Percentiles rank a stretch among this genome's conserved stretches.
phyloP scores from a whole-genome alignment of 2,888 invertebrate species.

The Acrobasis suavella region DNA sequence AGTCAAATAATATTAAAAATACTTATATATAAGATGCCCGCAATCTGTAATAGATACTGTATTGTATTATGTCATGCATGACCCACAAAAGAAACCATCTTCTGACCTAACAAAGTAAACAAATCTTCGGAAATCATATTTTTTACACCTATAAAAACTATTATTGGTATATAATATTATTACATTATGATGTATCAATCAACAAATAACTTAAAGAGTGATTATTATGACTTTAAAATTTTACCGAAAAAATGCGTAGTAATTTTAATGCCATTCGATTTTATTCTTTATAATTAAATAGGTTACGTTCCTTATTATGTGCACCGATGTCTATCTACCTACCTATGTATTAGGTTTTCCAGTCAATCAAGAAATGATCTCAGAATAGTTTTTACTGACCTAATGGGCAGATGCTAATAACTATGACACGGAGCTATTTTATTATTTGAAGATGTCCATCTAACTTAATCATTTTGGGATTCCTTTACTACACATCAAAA shows the following conservation, averaged over 20 bases:
- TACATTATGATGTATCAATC: not conserved
- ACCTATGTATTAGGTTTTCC: slow-evolving; percentile 40
- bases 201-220: not conserved
- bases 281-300: not conserved
- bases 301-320: not conserved
- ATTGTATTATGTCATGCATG: too few relatives aligned
- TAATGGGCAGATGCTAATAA: slow-evolving; percentile 27
- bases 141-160: not conserved
- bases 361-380: slow-evolving; percentile 44
- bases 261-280: not conserved
- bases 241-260: not conserved
- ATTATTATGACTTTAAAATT: too few relatives aligned
- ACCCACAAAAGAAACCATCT: not conserved
- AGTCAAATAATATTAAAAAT: too few relatives aligned
- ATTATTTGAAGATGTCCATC: not conserved
- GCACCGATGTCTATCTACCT: not conserved
- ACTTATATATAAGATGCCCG: too few relatives aligned
- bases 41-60: too few relatives aligned
- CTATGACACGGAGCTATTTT: slow-evolving; percentile 13
- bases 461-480: not conserved
- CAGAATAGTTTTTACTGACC: slow-evolving; percentile 34
- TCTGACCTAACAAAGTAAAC: not conserved
- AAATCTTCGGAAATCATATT: not conserved
- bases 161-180: not conserved
- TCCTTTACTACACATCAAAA: not conserved